Evolutionary conservation across 2,797 vertebrate genomes (phyloP), one percentile per base, ranked within the genome.

Genomic region (Mus minutoides): DNA sequence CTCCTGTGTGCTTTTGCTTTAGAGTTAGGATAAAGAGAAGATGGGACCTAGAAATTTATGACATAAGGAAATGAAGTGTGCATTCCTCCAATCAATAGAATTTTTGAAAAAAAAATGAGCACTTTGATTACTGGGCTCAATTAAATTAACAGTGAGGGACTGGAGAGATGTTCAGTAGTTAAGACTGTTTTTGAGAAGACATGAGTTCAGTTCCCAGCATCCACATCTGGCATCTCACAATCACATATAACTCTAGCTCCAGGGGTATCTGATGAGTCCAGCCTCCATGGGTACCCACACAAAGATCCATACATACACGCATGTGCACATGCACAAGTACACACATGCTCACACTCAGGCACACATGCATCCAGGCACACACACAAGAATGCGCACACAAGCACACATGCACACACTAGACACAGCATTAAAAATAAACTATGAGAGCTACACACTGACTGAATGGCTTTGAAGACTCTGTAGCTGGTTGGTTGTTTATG

Each of bases 1-100:
- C 76, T 85, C 46, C 88, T 83, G 29, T 89, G 31, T 90, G 69
- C 11, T 85, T 91, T 67, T 71, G 54, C 83, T 94, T 90, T 80
- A 85, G 93, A 73, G 40, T 62, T 85, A 34, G 46, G 14, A 8
- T 90, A 60, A 54, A 89, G 34, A 21, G 60, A 92, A 78, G 49
- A 31, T 31, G 37, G 49, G 49, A 79, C 58, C 73, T 80, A 56
- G 29, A 80, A 90, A 94, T 71, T 67, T 94, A 73, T 71, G 77
- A 11, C 24, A 31, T 88, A 43, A 92, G 37, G 34, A 83, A 90
- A 88, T 84, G 6, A 67, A 19, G 56, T 40, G 31, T 71, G 8
- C 1, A 43, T 75, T 56, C 29, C 73, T 90, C 75, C 46, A 87
- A 5, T 69, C 29, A 37, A 40, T 24, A 64, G 54, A 11, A 73